A percentile compares a stretch with the other conserved stretches of the same genome.
Evolutionary conservation across 2,113 vertebrate species (phyloP).

Genomic region (Hydrochoerus hydrochaeris): DNA sequence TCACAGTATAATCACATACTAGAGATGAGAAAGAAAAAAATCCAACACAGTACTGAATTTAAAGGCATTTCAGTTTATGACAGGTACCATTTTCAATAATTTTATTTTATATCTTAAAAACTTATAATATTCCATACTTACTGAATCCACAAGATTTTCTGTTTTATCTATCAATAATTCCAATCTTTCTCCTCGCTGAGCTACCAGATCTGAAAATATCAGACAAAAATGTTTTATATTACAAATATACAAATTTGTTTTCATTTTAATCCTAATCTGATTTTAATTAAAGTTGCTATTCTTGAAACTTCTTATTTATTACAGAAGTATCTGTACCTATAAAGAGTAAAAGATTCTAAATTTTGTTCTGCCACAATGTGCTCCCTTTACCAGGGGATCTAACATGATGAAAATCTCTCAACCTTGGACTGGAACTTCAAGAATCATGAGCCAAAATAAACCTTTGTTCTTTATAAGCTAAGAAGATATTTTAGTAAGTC

Average conservation of each 20-base stretch:
- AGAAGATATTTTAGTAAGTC: neutral
- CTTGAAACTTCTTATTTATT: constrained; percentile 8
- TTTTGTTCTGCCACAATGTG: neutral
- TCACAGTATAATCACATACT: constrained; percentile 36
- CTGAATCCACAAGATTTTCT: constrained; percentile 98
- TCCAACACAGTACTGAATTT: neutral
- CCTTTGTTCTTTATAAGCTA: neutral
- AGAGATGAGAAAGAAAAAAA: constrained; percentile 21
- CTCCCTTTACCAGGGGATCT: neutral
- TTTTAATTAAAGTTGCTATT: constrained; percentile 35
- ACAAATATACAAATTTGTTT: constrained; percentile 37
- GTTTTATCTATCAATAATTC: constrained; percentile 99
- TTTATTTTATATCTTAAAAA: constrained; percentile 27
- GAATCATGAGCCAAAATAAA: neutral
- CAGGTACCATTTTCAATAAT: constrained; percentile 39
- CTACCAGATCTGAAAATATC: constrained; percentile 93
- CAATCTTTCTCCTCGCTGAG: constrained; percentile 97
- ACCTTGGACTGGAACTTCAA: neutral
- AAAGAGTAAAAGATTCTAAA: constrained; percentile 6
- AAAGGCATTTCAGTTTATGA: constrained; percentile 44
- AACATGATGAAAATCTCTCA: neutral
- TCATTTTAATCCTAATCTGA: constrained; percentile 30
- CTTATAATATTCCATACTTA: constrained; percentile 85
- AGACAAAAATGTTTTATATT: constrained; percentile 57
- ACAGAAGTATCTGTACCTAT: neutral